phyloP scores from a whole-genome alignment of 2,888 invertebrate species.

The Lysandra coridon region DNA sequence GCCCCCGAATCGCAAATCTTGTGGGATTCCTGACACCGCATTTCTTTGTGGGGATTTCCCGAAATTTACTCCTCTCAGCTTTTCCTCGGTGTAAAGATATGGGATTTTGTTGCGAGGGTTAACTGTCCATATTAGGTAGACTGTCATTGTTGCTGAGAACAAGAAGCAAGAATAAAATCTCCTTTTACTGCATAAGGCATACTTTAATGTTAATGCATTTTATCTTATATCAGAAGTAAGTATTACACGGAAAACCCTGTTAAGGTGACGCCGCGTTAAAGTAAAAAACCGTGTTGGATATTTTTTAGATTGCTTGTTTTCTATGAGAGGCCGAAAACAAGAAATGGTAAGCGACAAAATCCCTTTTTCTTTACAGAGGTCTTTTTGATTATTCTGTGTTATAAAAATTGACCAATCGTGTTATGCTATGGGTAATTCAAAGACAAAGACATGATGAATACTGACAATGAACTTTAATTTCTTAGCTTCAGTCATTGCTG shows the following conservation, averaged over 20 bases:
- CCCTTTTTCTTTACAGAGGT: too few relatives aligned
- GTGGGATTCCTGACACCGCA: neutral
- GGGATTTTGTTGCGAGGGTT: neutral
- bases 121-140: neutral
- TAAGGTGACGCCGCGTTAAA: neutral
- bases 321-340: too few relatives aligned
- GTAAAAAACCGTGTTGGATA: too few relatives aligned
- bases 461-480: too few relatives aligned
- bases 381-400: too few relatives aligned
- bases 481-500: too few relatives aligned
- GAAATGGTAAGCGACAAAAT: too few relatives aligned
- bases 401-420: too few relatives aligned
- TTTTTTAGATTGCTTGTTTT: too few relatives aligned
- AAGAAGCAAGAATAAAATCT: neutral
- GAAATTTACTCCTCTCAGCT: neutral
- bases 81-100: neutral
- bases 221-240: neutral
- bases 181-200: neutral
- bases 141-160: neutral
- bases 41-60: neutral
- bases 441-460: too few relatives aligned
- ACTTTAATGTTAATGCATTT: slow-evolving; percentile 1
- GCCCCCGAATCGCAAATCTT: slow-evolving; percentile 2
- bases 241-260: neutral
- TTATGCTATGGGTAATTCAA: too few relatives aligned